phyloP scores from a whole-genome alignment of 2,113 vertebrate genomes.

The Melanotaenia duboulayi region DNA sequence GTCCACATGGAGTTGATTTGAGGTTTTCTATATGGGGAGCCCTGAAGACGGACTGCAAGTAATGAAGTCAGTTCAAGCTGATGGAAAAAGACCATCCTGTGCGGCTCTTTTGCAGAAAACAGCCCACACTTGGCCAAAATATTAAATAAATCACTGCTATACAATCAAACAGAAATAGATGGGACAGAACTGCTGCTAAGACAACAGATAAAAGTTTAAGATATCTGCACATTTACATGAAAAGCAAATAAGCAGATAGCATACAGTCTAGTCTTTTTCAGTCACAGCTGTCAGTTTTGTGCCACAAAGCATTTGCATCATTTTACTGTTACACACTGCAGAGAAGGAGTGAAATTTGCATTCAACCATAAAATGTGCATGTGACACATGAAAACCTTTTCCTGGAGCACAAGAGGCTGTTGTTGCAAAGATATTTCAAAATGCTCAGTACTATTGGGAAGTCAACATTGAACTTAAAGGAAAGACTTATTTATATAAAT shows the following conservation, averaged over 20 bases:
- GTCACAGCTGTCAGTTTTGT: neutral
- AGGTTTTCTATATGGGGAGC: conserved; percentile 78
- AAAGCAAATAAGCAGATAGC: conserved; percentile 22
- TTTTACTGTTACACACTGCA: neutral
- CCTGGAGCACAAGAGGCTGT: neutral
- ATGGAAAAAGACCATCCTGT: conserved; percentile 61
- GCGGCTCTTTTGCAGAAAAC: conserved; percentile 50
- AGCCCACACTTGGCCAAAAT: conserved; percentile 49
- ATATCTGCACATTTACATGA: conserved; percentile 1
- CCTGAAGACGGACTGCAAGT: conserved; percentile 58
- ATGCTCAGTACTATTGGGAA: neutral
- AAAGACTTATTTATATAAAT: neutral
- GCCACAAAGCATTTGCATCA: conserved; percentile 14
- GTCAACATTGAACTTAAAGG: conserved; percentile 9
- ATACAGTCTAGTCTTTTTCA: neutral
- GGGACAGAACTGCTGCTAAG: conserved; percentile 7
- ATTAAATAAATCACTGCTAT: conserved; percentile 59
- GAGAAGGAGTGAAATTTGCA: neutral
- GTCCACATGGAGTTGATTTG: conserved; percentile 82
- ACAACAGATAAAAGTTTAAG: conserved; percentile 3
- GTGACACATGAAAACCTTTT: neutral
- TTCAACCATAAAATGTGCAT: conserved; percentile 12
- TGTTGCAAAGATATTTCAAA: conserved; percentile 8
- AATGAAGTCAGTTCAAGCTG: conserved; percentile 59
- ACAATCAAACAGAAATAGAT: conserved; percentile 35